Conservation (phyloP, 2,797 vertebrate species). For the Knipowitschia caucasica region DNA sequence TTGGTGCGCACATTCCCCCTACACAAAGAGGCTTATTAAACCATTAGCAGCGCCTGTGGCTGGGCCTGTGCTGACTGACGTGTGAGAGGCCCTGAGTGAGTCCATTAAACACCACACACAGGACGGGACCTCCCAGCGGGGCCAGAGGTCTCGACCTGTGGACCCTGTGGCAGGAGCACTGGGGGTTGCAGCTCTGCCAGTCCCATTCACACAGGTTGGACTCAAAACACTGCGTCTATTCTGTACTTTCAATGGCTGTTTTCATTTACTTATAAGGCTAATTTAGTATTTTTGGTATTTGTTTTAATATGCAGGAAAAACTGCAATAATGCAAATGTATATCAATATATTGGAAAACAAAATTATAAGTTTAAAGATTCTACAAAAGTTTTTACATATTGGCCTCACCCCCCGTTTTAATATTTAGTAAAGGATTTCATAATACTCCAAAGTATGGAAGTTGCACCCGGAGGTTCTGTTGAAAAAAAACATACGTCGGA, state of each 20-base stretch:
- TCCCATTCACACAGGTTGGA: conserved; percentile 7
- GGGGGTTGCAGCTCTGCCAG: conserved; percentile 8
- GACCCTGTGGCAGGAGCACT: conserved; percentile 7
- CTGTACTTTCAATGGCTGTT: background rate
- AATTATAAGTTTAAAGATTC: background rate
- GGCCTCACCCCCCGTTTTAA: no score
- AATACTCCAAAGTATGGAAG: background rate
- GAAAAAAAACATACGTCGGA: background rate
- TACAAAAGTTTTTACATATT: no score
- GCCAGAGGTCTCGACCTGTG: conserved; percentile 28
- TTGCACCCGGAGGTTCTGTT: background rate
- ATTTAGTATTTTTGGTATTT: background rate
- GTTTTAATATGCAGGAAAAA: background rate
- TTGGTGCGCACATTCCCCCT: background rate
- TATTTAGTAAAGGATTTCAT: no score
- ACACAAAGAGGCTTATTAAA: conserved; percentile 65
- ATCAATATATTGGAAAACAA: background rate
- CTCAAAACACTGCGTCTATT: conserved; percentile 7
- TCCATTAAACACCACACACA: conserved; percentile 71
- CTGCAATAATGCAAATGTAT: background rate
- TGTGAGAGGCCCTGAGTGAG: conserved; percentile 63
- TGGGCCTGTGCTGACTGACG: conserved; percentile 54
- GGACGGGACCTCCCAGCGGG: conserved; percentile 37
- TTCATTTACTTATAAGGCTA: background rate
- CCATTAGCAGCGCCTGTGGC: conserved; percentile 52